phyloP scores from a whole-genome alignment of 2,888 invertebrate genomes.

The Alcis repandata region DNA sequence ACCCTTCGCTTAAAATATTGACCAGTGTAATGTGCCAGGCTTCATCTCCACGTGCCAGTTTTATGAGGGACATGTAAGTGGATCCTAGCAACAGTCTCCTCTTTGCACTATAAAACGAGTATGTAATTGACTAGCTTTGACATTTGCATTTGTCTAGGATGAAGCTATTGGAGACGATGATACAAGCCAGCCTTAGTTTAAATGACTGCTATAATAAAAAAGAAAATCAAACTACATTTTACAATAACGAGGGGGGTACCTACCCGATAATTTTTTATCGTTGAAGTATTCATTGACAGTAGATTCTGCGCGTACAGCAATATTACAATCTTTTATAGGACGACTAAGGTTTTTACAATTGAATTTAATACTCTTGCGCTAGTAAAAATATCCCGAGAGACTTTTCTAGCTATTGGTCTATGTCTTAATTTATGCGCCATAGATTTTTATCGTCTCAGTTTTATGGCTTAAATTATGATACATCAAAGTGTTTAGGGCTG shows the following conservation, averaged over 20 bases:
- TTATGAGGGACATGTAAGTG: background rate
- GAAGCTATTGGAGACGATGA: background rate
- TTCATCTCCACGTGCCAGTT: slow-evolving; percentile 16
- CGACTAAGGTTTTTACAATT: slow-evolving; percentile 7
- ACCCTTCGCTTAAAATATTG: slow-evolving; percentile 39
- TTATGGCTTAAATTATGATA: slow-evolving; percentile 56
- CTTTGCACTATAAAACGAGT: slow-evolving; percentile 3
- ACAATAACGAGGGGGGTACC: background rate
- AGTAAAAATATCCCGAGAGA: slow-evolving; percentile 24
- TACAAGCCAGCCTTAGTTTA: background rate
- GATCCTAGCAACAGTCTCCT: background rate
- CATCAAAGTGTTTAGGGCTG: slow-evolving; percentile 63
- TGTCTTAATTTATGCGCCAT: slow-evolving; percentile 35
- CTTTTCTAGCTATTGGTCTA: slow-evolving; percentile 19
- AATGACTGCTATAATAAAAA: background rate
- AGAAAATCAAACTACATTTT: background rate
- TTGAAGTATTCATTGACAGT: slow-evolving; percentile 6
- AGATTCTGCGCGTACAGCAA: background rate
- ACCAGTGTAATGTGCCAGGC: slow-evolving; percentile 35
- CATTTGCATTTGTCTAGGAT: background rate
- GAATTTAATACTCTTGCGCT: slow-evolving; percentile 19
- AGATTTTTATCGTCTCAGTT: slow-evolving; percentile 57
- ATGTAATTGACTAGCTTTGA: background rate
- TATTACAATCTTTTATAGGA: slow-evolving; percentile 11
- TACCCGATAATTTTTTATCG: slow-evolving; percentile 16